Evolutionary conservation across 2,113 vertebrate species (phyloP), one percentile per base, ranked within the genome.

Genomic region (Rafetus swinhoei): DNA sequence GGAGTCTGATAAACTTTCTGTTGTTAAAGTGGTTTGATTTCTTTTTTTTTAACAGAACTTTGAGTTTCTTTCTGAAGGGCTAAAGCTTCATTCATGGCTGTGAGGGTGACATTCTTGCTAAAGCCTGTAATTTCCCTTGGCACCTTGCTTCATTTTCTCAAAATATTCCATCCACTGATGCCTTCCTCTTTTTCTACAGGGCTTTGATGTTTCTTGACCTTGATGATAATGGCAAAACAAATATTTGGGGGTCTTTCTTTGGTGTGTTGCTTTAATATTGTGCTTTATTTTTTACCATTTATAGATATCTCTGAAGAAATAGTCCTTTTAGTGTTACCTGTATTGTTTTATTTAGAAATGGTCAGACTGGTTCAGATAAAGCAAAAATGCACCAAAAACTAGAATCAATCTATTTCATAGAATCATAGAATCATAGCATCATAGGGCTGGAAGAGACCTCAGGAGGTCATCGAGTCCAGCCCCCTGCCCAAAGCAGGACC

Each of bases 121-220:
- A 96, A 95, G 52, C 79, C 72, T 94, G 84, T 96, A 94, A 97
- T 97, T 97, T 97, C 97, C 97, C 97, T 94, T 89, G 97, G 69
- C 72, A 87, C 93, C 35, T 74, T 52, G 25, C 50, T 95, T 97
- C 90, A 94, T 96, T 97, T 96, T 6, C 69, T 96, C 92, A 85
- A 86, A 93, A 89, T 92, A 82, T 95, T 94, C 92, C n/a, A 83
- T 83, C n/a, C 5, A 2, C 35, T 86, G 74, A 91, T 88, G 27
- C 32, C 4, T 95, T 93, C 59, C 39, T 93, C 93, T 85, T 91
- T 86, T 81, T 81, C 90, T 91, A 45, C 85, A 95, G 57, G 60
- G 90, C 86, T 95, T 53, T 88, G 91, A 95, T 25, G 10, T 84
- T 77, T 92, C 79, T 80, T 97, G 95, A 97, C 95, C 94, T 90